Base-by-base conservation (phyloP, 2,113 vertebrate genomes). In the Erythrolamprus reginae region DNA sequence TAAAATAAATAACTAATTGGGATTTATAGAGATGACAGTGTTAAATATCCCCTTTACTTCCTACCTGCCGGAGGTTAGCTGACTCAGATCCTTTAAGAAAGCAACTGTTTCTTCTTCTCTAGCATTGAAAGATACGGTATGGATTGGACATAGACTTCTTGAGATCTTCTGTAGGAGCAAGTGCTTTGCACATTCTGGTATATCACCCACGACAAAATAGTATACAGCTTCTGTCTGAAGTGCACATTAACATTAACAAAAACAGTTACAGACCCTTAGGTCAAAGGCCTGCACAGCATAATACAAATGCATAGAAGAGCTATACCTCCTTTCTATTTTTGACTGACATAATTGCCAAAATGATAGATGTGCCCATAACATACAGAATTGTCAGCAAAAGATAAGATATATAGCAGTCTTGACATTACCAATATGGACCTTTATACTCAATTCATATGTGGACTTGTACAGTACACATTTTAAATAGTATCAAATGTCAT, bases 111-210 rank as follows among this genome's bases (percentile, higher is more conserved):
- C 94, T 90, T 96, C 95, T 91, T 96, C 92, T 58, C 94, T 96
- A 86, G 98, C 97, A n/a, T 98, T 98, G 95, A 98, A 98, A 93
- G 97, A 98, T 56, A 98, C 96, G 0, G 90, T 93, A 90, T 97
- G 95, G 91, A 98, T 56, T 52, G 96, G 97, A 85, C 89, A 94
- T 0, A 90, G 90, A 6, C 92, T 94, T 65, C 92, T 65, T 90
- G 93, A 91, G 93, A 93, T 52, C 51, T 92, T 94, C 84, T 96
- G 90, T 23, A 96, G 89, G 24, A 98, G 95, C 24, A 96, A 92
- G 13, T 96, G 89, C 92, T 95, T 96, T 87, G 94, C 90, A 13
- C 94, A 92, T 28, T 90, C 95, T 12, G 96, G 89, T 93, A 97
- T 1, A 84, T 98, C 97, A 7, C 97, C 98, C 89, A 96, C 97